A percentile compares a stretch with the other conserved stretches of the same genome.
These are phyloP conservation scores for Gopherus evgoodei DNA, from an alignment of 2,113 vertebrate genomes.

Conservation along the genomic window DNA sequence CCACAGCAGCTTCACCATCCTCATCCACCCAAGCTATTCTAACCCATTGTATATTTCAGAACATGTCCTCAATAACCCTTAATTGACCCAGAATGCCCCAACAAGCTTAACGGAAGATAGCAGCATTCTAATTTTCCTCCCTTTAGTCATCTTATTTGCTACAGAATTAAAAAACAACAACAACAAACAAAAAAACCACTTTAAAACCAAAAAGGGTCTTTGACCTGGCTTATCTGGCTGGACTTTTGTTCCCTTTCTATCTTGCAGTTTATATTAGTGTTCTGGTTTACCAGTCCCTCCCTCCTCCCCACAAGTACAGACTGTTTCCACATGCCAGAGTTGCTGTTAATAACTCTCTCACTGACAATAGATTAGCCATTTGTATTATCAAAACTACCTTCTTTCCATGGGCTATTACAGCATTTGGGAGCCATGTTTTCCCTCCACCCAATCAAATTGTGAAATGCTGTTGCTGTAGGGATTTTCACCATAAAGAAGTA, in stretches of 20 bases:
- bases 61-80: background rate
- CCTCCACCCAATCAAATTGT: background rate
- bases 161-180: background rate
- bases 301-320: background rate
- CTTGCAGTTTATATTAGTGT: background rate
- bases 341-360: background rate
- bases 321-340: background rate
- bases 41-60: background rate
- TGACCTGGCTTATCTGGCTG: slow-evolving; percentile 16
- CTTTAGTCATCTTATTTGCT: fast-evolving
- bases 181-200: fast-evolving
- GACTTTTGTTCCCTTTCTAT: slow-evolving; percentile 33
- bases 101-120: background rate
- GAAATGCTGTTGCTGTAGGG: background rate
- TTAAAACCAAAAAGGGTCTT: background rate
- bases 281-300: background rate
- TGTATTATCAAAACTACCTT: background rate
- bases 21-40: background rate
- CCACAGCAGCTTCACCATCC: fast-evolving
- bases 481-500: background rate
- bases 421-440: background rate
- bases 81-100: background rate
- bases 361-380: background rate
- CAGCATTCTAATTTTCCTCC: fast-evolving
- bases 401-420: background rate